Evolutionary conservation across 2,888 invertebrate genomes (phyloP).

Genomic region (Ophioninae sp.): DNA sequence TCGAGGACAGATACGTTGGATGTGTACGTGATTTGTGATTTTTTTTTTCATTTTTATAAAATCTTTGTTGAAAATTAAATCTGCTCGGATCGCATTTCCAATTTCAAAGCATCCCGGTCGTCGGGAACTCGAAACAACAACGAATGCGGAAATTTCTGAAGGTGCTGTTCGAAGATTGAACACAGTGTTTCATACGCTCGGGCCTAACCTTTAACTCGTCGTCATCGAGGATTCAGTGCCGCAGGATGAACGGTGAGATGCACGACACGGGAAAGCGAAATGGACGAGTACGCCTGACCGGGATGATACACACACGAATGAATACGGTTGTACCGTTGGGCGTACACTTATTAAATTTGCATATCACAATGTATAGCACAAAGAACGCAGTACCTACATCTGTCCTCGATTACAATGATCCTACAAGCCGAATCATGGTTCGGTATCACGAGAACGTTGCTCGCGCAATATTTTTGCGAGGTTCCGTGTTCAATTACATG

Average conservation of each 20-base stretch:
- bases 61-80: neutral
- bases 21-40: neutral
- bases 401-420: constrained; percentile 65
- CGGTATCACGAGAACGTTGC: neutral
- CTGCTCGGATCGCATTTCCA: neutral
- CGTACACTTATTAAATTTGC: constrained; percentile 75
- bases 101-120: neutral
- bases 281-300: constrained; percentile 2
- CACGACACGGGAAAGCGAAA: constrained; percentile 4
- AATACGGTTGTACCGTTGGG: constrained; percentile 50
- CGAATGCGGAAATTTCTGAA: constrained; percentile 22
- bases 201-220: constrained; percentile 23
- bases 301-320: neutral
- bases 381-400: constrained; percentile 59
- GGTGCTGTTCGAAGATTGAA: constrained; percentile 33
- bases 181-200: constrained; percentile 17
- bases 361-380: constrained; percentile 75
- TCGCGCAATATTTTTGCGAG: neutral
- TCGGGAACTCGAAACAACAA: neutral
- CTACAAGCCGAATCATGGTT: neutral
- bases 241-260: constrained; percentile 4
- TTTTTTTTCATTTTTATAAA: neutral
- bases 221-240: constrained; percentile 21
- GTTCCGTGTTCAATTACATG: too few relatives aligned
- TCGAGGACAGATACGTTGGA: neutral